Base-by-base conservation (phyloP, 35 echinoderm and acorn worm genomes). In the Stichopus chloronotus region DNA sequence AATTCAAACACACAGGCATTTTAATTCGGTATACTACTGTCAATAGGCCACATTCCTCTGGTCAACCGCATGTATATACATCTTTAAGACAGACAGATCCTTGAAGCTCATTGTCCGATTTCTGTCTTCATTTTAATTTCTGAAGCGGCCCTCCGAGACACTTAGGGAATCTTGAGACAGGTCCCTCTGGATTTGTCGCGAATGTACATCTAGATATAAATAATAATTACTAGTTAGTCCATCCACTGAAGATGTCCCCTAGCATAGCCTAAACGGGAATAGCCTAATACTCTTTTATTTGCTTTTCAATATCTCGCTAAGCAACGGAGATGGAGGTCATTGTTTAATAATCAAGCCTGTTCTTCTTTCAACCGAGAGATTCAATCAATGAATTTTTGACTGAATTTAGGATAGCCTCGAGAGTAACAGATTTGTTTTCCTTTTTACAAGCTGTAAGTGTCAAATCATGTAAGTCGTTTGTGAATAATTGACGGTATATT, bases 381-480 rank as follows among this genome's bases (percentile, higher is more conserved):
- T 83, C 80, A 54, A 54, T 83, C 80, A 19, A 52, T 55, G 55
- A 83, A 83, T 83, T 52, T 25, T 43, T 83, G 43, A 7, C n/a
- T 24, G 80, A 83, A 56, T 83, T 83, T 56, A 55, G 52, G 55
- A 83, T 17, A 7, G 80, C 80, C 80, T 65, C 11, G 52, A 83
- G 80, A 14, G 80, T 83, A 16, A 83, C 13, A 83, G 55, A 57
- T 57, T 83, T 83, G 55, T 83, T 83, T 83, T 65, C 55, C 80
- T 83, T 83, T 83, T 55, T 17, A 83, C 52, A 83, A 52, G 80
- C 52, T 83, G 80, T 55, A 55, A 43, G 80, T 83, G 80, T 83
- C 55, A 17, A 83, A 83, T 65, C 61, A 65, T 14, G 61, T 65
- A 65, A 65, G 61, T 65, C 61, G 61, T 14, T 19, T 65, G 61